phyloP scores from a whole-genome alignment of 2,888 invertebrate species.

The Meta bourneti region DNA sequence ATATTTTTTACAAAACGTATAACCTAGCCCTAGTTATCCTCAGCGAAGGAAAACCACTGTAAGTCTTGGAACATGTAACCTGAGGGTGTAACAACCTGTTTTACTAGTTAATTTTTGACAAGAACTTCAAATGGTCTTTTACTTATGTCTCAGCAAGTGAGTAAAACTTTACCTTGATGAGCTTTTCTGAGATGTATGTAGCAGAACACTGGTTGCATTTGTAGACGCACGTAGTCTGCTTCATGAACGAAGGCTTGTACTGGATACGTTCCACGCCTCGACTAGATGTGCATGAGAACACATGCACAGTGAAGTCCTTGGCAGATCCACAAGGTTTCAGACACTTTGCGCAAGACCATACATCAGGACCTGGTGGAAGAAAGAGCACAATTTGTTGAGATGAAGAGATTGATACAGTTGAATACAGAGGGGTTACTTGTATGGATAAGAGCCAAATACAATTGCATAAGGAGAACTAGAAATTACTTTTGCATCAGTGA shows the following conservation, averaged over 20 bases:
- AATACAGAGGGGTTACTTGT: background rate
- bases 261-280: slow-evolving; percentile 12
- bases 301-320: slow-evolving; percentile 77
- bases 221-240: slow-evolving; percentile 51
- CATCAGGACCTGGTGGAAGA: slow-evolving; percentile 68
- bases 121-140: too few relatives aligned
- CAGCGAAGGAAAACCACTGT: too few relatives aligned
- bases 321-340: slow-evolving; percentile 76
- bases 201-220: slow-evolving; percentile 73
- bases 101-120: too few relatives aligned
- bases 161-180: slow-evolving; percentile 52
- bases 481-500: too few relatives aligned
- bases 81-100: too few relatives aligned
- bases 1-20: too few relatives aligned
- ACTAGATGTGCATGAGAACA: slow-evolving; percentile 65
- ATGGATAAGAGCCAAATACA: background rate
- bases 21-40: too few relatives aligned
- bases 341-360: slow-evolving; percentile 77
- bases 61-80: too few relatives aligned
- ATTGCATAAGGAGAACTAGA: background rate
- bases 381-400: background rate
- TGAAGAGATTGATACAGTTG: background rate
- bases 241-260: slow-evolving; percentile 15
- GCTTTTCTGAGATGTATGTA: slow-evolving; percentile 65
- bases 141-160: too few relatives aligned